Evolutionary conservation across 2,888 invertebrate species (phyloP).

Genomic region (Drosophila anomalipes): DNA sequence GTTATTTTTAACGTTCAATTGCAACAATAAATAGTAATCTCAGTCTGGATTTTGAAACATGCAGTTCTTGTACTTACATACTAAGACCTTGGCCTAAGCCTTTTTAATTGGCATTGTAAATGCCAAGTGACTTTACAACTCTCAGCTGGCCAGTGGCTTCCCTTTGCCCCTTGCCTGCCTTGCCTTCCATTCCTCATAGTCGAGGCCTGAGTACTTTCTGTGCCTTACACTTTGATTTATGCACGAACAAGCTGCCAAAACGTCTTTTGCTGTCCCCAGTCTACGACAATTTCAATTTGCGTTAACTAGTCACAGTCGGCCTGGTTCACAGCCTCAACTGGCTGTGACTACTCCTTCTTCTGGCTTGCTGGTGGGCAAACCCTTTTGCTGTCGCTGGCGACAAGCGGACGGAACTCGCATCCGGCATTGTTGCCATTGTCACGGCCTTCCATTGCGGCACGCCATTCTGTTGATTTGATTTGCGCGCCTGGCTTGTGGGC

Average conservation of each 20-base stretch:
- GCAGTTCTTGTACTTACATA: conserved; percentile 38
- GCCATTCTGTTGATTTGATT: conserved; percentile 70
- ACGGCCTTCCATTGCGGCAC: conserved; percentile 59
- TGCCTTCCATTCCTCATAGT: neutral
- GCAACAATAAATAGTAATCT: neutral
- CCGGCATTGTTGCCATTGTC: conserved; percentile 55
- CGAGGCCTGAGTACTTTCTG: conserved; percentile 4
- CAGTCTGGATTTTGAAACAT: conserved; percentile 7
- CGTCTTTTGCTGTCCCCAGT: conserved; percentile 57
- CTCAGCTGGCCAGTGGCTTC: conserved; percentile 30
- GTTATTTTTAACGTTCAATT: neutral
- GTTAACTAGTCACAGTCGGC: conserved; percentile 59
- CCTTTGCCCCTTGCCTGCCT: neutral
- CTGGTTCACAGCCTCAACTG: conserved; percentile 50
- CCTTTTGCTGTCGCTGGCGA: conserved; percentile 62
- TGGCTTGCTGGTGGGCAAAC: conserved; percentile 48
- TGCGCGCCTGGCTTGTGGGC: conserved; percentile 58
- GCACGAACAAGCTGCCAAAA: conserved; percentile 70
- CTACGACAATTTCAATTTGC: conserved; percentile 70
- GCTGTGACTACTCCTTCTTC: conserved; percentile 2
- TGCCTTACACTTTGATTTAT: conserved; percentile 62
- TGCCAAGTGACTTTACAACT: conserved; percentile 52
- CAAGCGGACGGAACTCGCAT: conserved; percentile 38
- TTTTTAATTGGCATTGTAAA: conserved; percentile 66
- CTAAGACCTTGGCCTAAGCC: conserved; percentile 55